Evolutionary conservation across 1,140 invertebrate genomes (phyloP).

Genomic region (Rhynchophorus ferrugineus): DNA sequence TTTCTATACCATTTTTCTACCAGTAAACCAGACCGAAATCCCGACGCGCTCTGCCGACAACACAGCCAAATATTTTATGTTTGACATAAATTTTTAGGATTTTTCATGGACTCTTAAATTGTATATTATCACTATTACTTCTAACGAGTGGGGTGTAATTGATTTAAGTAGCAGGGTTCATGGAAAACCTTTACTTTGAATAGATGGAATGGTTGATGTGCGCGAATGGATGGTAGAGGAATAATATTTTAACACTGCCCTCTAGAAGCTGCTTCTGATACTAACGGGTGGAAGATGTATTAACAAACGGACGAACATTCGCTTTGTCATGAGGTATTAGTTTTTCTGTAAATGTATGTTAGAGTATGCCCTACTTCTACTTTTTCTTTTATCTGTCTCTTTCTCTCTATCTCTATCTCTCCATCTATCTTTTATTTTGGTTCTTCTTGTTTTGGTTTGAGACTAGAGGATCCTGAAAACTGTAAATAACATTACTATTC

Average conservation of each 20-base stretch:
- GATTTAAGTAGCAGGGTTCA: neutral
- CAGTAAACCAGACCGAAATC: slow-evolving; percentile 10
- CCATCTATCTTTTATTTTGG: slow-evolving; percentile 13
- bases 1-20: slow-evolving; percentile 15
- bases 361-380: slow-evolving; percentile 14
- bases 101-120: neutral
- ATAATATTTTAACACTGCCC: slow-evolving; percentile 1
- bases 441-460: slow-evolving; percentile 14
- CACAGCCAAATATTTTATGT: slow-evolving; percentile 22
- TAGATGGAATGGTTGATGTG: slow-evolving; percentile 3
- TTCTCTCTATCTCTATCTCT: no score
- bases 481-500: slow-evolving; percentile 8
- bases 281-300: slow-evolving; percentile 9
- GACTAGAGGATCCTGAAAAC: slow-evolving; percentile 18
- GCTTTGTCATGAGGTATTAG: slow-evolving; percentile 7
- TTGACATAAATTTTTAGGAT: slow-evolving; percentile 1
- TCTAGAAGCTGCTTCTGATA: slow-evolving; percentile 8
- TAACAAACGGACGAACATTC: slow-evolving; percentile 3
- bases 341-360: slow-evolving; percentile 14
- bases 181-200: slow-evolving; percentile 4
- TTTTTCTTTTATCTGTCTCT: slow-evolving; percentile 20
- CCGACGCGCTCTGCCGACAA: slow-evolving; percentile 23
- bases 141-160: neutral
- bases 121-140: no score
- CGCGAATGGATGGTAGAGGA: slow-evolving; percentile 4